phyloP scores from a whole-genome alignment of 2,888 invertebrate species.

The Caenorhabditis drosophilae region DNA sequence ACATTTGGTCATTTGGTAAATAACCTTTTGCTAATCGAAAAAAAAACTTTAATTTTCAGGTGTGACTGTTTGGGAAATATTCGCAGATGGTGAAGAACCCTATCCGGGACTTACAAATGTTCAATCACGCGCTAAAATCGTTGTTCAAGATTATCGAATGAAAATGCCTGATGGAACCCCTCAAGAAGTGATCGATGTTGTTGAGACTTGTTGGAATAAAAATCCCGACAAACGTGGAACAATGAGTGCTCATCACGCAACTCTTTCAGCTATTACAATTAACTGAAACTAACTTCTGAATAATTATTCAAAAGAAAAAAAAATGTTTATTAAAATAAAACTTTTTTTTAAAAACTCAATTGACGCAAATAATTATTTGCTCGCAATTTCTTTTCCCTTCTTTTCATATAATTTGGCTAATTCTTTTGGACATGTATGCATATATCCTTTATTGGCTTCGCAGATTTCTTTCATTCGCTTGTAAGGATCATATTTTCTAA shows the following conservation, averaged over 20 bases:
- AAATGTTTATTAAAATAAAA: no score
- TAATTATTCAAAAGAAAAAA: no score
- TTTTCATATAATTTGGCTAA: conserved; percentile 63
- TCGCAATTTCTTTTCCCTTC: conserved; percentile 59
- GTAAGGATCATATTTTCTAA: conserved; percentile 66
- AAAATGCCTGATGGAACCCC: conserved; percentile 55
- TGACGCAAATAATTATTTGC: no score
- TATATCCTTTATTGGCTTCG: conserved; percentile 60
- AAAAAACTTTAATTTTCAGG: conserved; percentile 11
- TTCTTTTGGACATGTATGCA: conserved; percentile 65
- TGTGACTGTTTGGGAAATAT: conserved; percentile 58
- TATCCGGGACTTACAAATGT: conserved; percentile 56
- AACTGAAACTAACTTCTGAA: no score
- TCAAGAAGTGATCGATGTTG: conserved; percentile 34
- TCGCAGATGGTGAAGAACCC: conserved; percentile 58
- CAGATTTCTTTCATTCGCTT: conserved; percentile 65
- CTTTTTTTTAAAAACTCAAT: no score
- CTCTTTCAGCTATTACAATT: no score
- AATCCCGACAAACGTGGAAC: conserved; percentile 55
- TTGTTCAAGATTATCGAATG: conserved; percentile 60
- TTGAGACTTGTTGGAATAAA: conserved; percentile 55
- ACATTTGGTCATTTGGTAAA: conserved; percentile 50
- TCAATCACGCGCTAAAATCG: conserved; percentile 60
- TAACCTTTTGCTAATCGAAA: background rate
- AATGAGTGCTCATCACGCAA: conserved; percentile 28